Evolutionary conservation across 2,888 invertebrate genomes (phyloP), one percentile per base, ranked within the genome.

Genomic region (Scaptodrosophila latifasciaeformis): DNA sequence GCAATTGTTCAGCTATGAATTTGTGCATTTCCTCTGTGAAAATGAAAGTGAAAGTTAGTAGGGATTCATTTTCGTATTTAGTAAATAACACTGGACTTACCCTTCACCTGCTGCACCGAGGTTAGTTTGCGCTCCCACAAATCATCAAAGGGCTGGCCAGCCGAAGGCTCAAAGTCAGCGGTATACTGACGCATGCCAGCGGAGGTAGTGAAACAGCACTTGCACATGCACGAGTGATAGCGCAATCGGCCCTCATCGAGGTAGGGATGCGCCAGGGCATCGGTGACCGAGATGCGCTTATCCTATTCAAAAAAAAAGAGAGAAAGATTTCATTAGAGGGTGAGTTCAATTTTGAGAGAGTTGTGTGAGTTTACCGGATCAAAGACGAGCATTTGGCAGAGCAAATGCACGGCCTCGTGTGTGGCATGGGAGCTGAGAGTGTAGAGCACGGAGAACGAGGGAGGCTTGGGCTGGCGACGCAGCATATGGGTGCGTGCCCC

Each of bases 171-270:
- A 77, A 97, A 94, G 87, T 97, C 97, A 87, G 96, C 96, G 34
- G 91, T 89, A 88, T 96, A 97, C 87, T 96, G 96, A 54, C 97
- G 89, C 89, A 93, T 91, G 45, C 91, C 91, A 53, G 91, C 89
- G 56, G 90, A 90, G 63, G 91, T 91, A 53, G 93, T 92, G 87
- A 93, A 96, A 88, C 99, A 99, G 84, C 99, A 99, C 86, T 94
- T 94, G 90, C 99, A 99, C 99, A 99, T 99, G 88, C 99, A 99
- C 63, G 98, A 99, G 89, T 99, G 99, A 89, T 98, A 99, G 82
- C 99, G 92, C 82, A 99, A 90, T 67, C 99, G 91, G 21, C 99
- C 99, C 87, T 99, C 99, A 85, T 98, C 98, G 68, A 99, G 89
- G 88, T 99, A 99, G 5, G 97, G 97, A 89, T 99, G 99, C 50